These are phyloP conservation scores for Gavia stellata DNA, from an alignment of 2,113 vertebrate genomes.

Conservation along the genomic window DNA sequence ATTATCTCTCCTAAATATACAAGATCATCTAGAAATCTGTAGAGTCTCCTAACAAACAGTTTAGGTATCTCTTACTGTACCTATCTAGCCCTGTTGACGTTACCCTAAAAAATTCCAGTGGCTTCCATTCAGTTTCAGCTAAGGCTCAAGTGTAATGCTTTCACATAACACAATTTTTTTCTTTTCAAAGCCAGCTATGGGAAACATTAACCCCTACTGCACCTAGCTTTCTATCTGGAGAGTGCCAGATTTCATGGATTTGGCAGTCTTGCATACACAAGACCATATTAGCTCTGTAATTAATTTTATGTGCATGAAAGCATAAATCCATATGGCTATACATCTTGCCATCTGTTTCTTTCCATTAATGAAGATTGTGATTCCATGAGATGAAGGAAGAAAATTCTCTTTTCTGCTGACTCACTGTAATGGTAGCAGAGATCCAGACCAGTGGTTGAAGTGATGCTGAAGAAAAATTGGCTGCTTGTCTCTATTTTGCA, in stretches of 20 bases:
- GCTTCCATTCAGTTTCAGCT: background rate
- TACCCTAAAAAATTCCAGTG: background rate
- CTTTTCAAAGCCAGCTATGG: background rate
- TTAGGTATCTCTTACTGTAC: background rate
- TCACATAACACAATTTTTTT: background rate
- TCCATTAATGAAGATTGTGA: background rate
- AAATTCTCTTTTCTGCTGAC: background rate
- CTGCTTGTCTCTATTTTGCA: background rate
- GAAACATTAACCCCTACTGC: background rate
- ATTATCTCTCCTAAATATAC: background rate
- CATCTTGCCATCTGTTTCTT: background rate
- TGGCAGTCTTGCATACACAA: background rate
- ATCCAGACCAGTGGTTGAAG: background rate
- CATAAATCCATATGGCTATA: background rate
- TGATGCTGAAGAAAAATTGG: background rate
- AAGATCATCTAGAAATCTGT: background rate
- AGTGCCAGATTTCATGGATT: background rate
- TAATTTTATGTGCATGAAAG: background rate
- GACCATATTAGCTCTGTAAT: background rate
- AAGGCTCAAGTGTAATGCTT: background rate
- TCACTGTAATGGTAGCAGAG: background rate
- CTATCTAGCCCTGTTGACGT: background rate
- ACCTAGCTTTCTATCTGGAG: background rate
- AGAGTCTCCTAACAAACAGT: background rate
- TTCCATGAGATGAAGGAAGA: background rate